Percentiles rank a stretch among this genome's conserved stretches.
phyloP scores from a whole-genome alignment of 2,113 vertebrate genomes.

The Caracal caracal region DNA sequence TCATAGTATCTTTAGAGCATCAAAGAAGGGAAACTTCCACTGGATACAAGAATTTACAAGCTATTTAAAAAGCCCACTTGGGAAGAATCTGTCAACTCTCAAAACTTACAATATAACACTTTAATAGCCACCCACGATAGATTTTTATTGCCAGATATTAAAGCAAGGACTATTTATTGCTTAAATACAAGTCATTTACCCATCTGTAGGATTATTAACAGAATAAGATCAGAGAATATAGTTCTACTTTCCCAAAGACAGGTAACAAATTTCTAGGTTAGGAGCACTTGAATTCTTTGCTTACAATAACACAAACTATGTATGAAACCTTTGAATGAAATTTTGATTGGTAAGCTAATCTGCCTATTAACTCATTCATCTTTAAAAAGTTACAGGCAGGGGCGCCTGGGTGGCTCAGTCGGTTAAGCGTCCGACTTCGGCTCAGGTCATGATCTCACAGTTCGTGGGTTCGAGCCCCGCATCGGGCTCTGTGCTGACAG shows the following conservation, averaged over 20 bases:
- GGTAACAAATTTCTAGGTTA: neutral
- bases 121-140: neutral
- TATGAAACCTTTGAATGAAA: neutral
- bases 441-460: neutral
- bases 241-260: neutral
- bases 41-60: neutral
- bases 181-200: neutral
- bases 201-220: neutral
- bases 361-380: neutral
- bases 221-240: neutral
- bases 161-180: neutral
- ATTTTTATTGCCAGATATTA: neutral
- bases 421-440: neutral
- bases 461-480: neutral
- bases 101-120: neutral
- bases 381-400: slow-evolving; percentile 5
- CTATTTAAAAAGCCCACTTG: neutral
- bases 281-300: neutral
- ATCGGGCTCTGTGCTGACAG: no score
- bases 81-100: neutral
- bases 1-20: neutral
- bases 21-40: neutral
- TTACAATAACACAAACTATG: neutral
- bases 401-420: neutral
- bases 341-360: neutral